Evolutionary conservation across 2,888 invertebrate species (phyloP).

Genomic region (Gordius sp.): DNA sequence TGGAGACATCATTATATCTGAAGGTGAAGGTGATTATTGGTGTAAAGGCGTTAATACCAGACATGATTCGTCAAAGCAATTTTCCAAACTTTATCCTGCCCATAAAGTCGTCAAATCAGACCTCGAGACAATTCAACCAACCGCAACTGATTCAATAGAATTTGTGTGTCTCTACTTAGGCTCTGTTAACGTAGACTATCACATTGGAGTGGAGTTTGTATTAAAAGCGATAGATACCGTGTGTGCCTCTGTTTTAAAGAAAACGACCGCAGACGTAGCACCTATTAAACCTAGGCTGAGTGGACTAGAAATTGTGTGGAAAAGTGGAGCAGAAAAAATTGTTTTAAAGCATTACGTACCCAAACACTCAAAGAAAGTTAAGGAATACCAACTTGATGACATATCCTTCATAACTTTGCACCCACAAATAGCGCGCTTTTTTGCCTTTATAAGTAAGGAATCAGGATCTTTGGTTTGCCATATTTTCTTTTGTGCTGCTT

Average conservation of each 20-base stretch:
- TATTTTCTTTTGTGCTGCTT: background rate
- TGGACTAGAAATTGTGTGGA: background rate
- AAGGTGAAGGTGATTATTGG: constrained; percentile 1
- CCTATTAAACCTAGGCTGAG: background rate
- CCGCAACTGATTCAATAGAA: background rate
- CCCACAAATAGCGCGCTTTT: background rate
- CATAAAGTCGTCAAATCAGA: background rate
- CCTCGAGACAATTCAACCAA: background rate
- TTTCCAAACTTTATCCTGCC: background rate
- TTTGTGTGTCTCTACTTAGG: background rate
- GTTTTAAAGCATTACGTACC: background rate
- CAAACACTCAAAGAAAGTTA: background rate
- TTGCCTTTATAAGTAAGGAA: background rate
- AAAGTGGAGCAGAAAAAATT: background rate
- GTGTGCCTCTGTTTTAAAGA: background rate
- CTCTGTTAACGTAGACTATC: background rate
- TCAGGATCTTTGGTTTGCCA: background rate
- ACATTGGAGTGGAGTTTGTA: background rate
- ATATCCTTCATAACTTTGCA: background rate
- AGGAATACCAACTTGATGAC: background rate
- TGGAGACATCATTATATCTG: background rate
- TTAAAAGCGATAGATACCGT: background rate
- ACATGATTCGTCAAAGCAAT: background rate
- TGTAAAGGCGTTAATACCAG: background rate
- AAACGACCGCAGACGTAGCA: background rate